phyloP scores from a whole-genome alignment of 2,797 vertebrate species.

The Acestrorhynchus altus region DNA sequence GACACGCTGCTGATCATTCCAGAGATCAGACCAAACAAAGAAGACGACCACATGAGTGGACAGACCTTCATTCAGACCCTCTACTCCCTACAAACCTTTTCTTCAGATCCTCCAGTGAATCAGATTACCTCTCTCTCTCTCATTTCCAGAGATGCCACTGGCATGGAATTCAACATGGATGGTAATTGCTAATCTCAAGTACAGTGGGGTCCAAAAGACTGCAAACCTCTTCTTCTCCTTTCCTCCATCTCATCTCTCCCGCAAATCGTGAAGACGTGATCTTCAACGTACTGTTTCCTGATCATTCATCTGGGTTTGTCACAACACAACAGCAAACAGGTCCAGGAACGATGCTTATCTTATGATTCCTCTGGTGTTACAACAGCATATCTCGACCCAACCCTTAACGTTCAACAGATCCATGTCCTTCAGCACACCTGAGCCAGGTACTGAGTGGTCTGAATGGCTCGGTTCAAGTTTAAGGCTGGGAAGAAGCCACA shows the following conservation, averaged over 20 bases:
- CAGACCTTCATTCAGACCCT: neutral
- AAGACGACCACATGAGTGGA: neutral
- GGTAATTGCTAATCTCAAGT: too few species aligned
- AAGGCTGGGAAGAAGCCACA: neutral
- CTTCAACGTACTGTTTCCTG: neutral
- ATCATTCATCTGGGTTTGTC: neutral
- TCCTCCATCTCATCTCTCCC: neutral
- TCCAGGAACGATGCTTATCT: neutral
- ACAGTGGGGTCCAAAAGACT: too few species aligned
- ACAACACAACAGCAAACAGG: neutral
- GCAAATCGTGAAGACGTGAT: neutral
- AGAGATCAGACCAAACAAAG: neutral
- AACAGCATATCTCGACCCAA: neutral
- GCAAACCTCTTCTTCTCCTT: too few species aligned
- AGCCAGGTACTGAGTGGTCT: neutral
- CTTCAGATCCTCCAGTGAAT: too few species aligned
- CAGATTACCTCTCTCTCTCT: too few species aligned
- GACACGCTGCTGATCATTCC: neutral
- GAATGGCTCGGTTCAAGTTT: neutral
- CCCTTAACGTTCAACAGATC: neutral
- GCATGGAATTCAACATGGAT: too few species aligned
- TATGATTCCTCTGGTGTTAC: neutral
- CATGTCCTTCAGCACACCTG: neutral
- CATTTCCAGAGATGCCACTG: too few species aligned
- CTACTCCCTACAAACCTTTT: neutral